Evolutionary conservation across 2,113 vertebrate species (phyloP), one percentile per base, ranked within the genome.

Genomic region (Raja brachyura): DNA sequence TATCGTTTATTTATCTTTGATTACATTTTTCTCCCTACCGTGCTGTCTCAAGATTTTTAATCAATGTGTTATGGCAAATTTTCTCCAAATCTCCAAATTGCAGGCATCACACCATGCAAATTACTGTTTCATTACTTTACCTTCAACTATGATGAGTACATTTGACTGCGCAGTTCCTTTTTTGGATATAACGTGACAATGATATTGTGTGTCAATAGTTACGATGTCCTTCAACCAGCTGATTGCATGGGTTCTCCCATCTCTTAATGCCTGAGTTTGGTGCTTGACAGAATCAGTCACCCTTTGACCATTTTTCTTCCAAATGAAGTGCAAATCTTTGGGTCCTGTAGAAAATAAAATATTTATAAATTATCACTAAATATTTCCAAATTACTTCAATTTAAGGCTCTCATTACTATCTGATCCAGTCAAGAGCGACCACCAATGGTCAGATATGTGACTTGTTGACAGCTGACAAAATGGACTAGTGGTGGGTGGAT

Each of bases 221-320:
- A 97, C 90, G 1, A 97, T 94, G 1, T 97, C 97, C 94, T 94
- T 96, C 93, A 99, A 94, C 98, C 98, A 99, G 95, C 98, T 99
- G 95, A 98, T 96, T 93, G 96, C 95, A 0, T 98, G 96, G 10
- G 96, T 93, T 93, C 94, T 95, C 81, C 95, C 96, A n/a, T 95
- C 95, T 4, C 94, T 94, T 93, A 98, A 94, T 0, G 0, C 18
- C 0, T 94, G 95, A 79, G 96, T 96, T 93, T 97, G 95, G 93
- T 97, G 96, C 0, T 79, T 96, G 83, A 96, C 90, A 14, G 96
- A 96, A 0, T 92, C 94, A 92, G 97, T 95, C 94, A 98, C 95
- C 33, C 77, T 95, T 20, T 94, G 96, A 18, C 97, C 96, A 0
- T 98, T 98, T 94, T 97, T 96, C 93, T 96, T 96, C 99, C 99